These are phyloP conservation scores for Triplophysa yarkandensis DNA, from an alignment of 2,797 vertebrate species.

Conservation along the genomic window DNA sequence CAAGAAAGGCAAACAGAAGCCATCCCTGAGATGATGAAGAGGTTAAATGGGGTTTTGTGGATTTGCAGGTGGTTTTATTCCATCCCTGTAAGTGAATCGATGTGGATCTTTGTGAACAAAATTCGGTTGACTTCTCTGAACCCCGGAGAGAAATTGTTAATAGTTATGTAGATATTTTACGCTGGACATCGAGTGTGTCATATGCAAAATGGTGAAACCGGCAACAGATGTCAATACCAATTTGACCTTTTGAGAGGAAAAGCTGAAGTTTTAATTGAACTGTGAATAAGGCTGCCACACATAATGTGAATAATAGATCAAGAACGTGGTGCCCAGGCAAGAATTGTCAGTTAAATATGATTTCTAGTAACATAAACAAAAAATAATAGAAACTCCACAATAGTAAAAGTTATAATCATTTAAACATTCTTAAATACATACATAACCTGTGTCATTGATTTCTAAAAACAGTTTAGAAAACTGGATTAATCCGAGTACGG, in stretches of 20 bases:
- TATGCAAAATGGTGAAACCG: neutral
- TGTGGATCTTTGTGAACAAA: slow-evolving; percentile 27
- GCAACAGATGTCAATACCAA: slow-evolving; percentile 23
- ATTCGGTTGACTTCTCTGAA: neutral
- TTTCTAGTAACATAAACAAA: neutral
- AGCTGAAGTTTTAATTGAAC: slow-evolving; percentile 24
- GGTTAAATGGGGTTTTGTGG: slow-evolving; percentile 13
- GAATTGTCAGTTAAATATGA: neutral
- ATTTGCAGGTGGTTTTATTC: slow-evolving; percentile 18
- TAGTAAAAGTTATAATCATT: too few relatives aligned
- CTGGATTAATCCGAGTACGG: too few relatives aligned
- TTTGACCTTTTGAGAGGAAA: slow-evolving; percentile 23
- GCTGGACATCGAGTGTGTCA: slow-evolving; percentile 7
- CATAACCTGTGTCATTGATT: too few relatives aligned
- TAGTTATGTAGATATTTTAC: slow-evolving; percentile 28
- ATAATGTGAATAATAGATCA: neutral
- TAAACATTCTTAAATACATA: too few relatives aligned
- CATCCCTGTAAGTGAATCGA: slow-evolving; percentile 15
- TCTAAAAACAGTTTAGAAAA: too few relatives aligned
- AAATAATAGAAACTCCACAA: too few relatives aligned
- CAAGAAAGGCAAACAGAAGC: neutral
- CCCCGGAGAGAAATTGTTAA: slow-evolving; percentile 15
- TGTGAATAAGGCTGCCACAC: neutral
- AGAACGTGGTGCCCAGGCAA: neutral
- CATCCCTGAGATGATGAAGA: slow-evolving; percentile 17